A percentile compares a stretch with the other conserved stretches of the same genome.
These are phyloP conservation scores for Alectoris magna DNA, from an alignment of 2,797 vertebrate species.

Conservation along the genomic window DNA sequence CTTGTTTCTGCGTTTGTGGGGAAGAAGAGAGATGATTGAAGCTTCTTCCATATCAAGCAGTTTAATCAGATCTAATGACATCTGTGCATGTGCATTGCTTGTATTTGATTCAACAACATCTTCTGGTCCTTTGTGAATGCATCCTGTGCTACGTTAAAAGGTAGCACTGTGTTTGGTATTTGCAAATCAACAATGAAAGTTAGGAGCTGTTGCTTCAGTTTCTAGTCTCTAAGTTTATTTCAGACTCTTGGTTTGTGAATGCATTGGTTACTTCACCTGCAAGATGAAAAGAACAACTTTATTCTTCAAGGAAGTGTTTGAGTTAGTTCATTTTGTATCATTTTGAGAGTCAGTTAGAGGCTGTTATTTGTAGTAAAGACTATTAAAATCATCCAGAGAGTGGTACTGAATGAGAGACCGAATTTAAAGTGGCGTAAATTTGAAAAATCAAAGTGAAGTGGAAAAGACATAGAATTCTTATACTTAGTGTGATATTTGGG, in stretches of 20 bases:
- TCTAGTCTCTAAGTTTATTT: not conserved
- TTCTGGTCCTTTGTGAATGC: not conserved
- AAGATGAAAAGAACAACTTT: not conserved
- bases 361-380: not conserved
- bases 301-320: not conserved
- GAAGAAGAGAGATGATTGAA: not conserved
- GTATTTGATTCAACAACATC: not conserved
- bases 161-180: not conserved
- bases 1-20: not conserved
- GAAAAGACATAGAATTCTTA: not conserved
- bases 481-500: not conserved
- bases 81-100: not conserved
- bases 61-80: not conserved
- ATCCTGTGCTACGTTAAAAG: not conserved
- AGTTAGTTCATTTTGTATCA: constrained; percentile 6
- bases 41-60: not conserved
- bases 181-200: not conserved
- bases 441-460: not conserved
- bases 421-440: not conserved
- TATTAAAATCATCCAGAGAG: constrained; percentile 16
- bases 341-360: not conserved
- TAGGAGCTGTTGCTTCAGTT: not conserved
- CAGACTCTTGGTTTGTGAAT: not conserved
- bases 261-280: not conserved
- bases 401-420: not conserved